Evolutionary conservation across 2,888 invertebrate species (phyloP).

Genomic region (Cataglyphis rosenhaueri): DNA sequence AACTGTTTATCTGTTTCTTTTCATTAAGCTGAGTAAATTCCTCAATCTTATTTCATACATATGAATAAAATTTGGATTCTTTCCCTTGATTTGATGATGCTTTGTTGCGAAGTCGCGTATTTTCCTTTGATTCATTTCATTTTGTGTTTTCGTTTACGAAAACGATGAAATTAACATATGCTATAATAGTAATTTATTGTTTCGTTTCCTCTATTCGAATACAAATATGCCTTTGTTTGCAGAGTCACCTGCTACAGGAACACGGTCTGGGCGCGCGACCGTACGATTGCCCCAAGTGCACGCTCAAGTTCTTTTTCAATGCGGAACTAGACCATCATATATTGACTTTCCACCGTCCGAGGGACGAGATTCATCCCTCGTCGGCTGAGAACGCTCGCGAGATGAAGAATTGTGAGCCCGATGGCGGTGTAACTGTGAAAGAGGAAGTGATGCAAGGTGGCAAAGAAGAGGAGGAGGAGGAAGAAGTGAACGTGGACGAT

Average conservation of each 20-base stretch:
- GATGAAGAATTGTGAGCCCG: conserved; percentile 34
- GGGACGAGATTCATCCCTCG: conserved; percentile 47
- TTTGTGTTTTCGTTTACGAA: neutral
- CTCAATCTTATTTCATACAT: neutral
- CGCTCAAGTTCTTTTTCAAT: conserved; percentile 95
- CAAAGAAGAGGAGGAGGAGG: conserved; percentile 65
- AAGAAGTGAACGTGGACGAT: conserved; percentile 75
- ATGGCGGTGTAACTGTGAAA: conserved; percentile 73
- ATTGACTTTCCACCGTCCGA: conserved; percentile 73
- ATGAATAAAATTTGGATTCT: neutral
- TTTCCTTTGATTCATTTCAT: neutral
- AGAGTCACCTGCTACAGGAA: conserved; percentile 92
- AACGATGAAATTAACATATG: neutral
- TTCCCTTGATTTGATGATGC: neutral
- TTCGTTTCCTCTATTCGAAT: neutral
- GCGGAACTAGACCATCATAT: conserved; percentile 95
- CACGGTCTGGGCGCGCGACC: conserved; percentile 93
- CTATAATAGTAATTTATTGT: neutral
- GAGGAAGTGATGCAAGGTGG: conserved; percentile 73
- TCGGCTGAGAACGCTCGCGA: conserved; percentile 50
- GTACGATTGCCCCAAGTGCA: conserved; percentile 94
- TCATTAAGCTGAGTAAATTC: neutral
- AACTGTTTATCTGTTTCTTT: neutral
- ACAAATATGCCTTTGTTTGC: conserved; percentile 76
- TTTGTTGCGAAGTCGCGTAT: neutral